Evolutionary conservation across 2,113 vertebrate genomes (phyloP).

Genomic region (Scolopax mira): DNA sequence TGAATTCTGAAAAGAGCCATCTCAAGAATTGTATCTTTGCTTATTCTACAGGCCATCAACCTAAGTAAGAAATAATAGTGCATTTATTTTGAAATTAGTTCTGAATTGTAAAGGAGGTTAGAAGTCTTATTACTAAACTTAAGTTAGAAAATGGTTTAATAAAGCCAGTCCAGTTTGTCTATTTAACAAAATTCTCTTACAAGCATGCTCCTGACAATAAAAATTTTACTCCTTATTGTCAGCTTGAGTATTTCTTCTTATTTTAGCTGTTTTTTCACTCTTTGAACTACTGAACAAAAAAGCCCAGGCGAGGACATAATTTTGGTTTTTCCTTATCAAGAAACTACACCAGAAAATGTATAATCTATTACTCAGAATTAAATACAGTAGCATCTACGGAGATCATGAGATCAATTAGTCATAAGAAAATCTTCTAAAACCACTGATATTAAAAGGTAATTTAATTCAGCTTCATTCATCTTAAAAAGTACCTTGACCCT

Average conservation of each 20-base stretch:
- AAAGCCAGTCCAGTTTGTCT: background rate
- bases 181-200: background rate
- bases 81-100: background rate
- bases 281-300: background rate
- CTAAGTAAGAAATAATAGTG: background rate
- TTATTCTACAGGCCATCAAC: background rate
- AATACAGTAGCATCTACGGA: background rate
- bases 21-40: background rate
- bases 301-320: background rate
- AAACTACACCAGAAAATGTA: background rate
- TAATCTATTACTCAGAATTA: background rate
- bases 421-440: background rate
- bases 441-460: background rate
- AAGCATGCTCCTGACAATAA: background rate
- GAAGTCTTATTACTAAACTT: background rate
- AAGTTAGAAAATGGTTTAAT: background rate
- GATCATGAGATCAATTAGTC: background rate
- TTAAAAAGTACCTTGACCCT: constrained; percentile 2
- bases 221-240: background rate
- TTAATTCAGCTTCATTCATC: background rate
- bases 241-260: background rate
- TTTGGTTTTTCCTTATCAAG: background rate
- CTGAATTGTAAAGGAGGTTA: background rate
- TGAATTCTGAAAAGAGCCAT: background rate
- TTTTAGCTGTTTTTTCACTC: background rate